These are phyloP conservation scores for Drosophila maculinotata DNA, from an alignment of 2,888 invertebrate species.

Conservation along the genomic window DNA sequence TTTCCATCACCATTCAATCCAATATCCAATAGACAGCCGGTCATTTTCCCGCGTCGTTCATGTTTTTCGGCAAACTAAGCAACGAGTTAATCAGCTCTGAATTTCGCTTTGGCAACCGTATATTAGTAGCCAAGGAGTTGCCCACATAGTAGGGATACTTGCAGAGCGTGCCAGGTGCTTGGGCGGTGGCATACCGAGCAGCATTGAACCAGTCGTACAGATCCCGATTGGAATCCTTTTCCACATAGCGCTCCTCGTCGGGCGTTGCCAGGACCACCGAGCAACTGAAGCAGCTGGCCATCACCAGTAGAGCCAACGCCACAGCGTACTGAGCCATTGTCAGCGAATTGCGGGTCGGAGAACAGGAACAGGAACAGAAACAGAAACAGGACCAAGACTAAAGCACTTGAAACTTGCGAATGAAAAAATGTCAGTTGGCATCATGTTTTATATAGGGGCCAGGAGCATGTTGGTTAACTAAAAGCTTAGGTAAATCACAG, in stretches of 20 bases:
- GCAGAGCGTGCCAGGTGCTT: slow-evolving; percentile 67
- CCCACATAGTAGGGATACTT: slow-evolving; percentile 71
- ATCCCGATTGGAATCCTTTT: slow-evolving; percentile 83
- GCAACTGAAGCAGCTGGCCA: slow-evolving; percentile 34
- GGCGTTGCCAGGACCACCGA: slow-evolving; percentile 71
- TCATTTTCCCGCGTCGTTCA: slow-evolving; percentile 90
- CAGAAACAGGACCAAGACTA: slow-evolving; percentile 1
- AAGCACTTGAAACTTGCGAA: slow-evolving; percentile 40
- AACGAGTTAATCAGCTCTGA: slow-evolving; percentile 91
- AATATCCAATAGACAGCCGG: background rate
- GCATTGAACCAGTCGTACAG: slow-evolving; percentile 81
- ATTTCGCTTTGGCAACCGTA: slow-evolving; percentile 88
- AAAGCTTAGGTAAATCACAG: slow-evolving; percentile 66
- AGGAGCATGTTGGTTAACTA: slow-evolving; percentile 10
- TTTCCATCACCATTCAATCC: background rate
- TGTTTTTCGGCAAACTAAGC: slow-evolving; percentile 90
- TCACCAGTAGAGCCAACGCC: slow-evolving; percentile 38
- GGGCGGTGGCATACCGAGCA: slow-evolving; percentile 72
- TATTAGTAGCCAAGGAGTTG: slow-evolving; percentile 66
- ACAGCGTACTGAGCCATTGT: slow-evolving; percentile 52
- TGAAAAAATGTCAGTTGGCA: slow-evolving; percentile 31
- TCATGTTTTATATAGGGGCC: slow-evolving; percentile 64
- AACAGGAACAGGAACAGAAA: slow-evolving; percentile 9
- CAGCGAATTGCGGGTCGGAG: background rate
- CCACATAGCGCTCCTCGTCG: slow-evolving; percentile 83